These are phyloP conservation scores for Sciurus niger DNA, from an alignment of 2,113 vertebrate genomes.

Conservation along the genomic window DNA sequence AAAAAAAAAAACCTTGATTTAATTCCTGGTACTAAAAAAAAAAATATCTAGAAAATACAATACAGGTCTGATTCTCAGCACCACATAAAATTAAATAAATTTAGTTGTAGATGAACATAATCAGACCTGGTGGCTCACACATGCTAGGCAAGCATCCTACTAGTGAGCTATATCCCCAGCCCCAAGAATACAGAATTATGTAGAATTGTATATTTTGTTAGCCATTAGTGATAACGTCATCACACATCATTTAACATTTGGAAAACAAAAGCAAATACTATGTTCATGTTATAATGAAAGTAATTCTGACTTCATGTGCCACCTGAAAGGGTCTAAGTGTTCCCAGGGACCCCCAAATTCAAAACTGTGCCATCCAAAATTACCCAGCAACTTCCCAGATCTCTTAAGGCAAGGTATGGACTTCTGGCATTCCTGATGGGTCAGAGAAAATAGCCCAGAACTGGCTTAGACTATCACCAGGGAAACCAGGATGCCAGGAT, in stretches of 20 bases:
- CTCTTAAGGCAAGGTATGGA: slow-evolving; percentile 19
- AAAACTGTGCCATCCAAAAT: neutral
- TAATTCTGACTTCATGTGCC: neutral
- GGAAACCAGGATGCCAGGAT: slow-evolving; percentile 12
- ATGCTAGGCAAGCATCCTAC: too few relatives aligned
- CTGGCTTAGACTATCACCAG: slow-evolving; percentile 39
- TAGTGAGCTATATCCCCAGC: too few relatives aligned
- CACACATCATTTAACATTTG: slow-evolving; percentile 1
- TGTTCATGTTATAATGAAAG: neutral
- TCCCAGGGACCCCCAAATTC: neutral
- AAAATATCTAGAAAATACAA: slow-evolving; percentile 50
- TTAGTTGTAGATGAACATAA: too few relatives aligned
- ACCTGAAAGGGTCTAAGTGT: neutral
- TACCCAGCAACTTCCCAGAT: neutral
- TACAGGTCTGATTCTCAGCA: too few relatives aligned
- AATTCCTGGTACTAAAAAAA: too few relatives aligned
- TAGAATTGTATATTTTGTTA: neutral
- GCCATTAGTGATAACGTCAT: neutral
- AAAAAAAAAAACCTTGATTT: too few relatives aligned
- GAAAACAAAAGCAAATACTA: neutral
- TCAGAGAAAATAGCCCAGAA: slow-evolving; percentile 32
- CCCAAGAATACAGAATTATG: slow-evolving; percentile 28
- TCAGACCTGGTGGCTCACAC: too few relatives aligned
- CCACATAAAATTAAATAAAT: too few relatives aligned
- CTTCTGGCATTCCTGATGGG: neutral